Conservation (phyloP, 2,888 invertebrate genomes). For the Euspilapteryx auroguttella region DNA sequence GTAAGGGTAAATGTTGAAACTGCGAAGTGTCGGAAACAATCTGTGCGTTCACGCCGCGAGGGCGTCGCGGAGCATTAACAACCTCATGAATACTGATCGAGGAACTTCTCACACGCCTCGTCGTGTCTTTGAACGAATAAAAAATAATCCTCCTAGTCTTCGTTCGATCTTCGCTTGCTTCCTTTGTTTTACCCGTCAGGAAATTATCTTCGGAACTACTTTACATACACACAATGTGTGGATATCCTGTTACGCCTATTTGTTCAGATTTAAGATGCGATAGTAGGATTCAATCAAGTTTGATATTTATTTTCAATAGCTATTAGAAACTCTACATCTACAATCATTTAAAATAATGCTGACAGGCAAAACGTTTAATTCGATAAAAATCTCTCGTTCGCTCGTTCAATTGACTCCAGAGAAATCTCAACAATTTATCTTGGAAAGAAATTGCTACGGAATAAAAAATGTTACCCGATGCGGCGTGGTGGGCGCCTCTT, state of each 20-base stretch:
- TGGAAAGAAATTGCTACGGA: constrained; percentile 11
- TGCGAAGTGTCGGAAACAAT: neutral
- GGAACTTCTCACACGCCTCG: neutral
- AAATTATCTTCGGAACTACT: too few species aligned
- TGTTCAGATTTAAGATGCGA: too few species aligned
- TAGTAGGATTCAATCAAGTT: too few species aligned
- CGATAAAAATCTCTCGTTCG: constrained; percentile 5
- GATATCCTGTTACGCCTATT: too few species aligned
- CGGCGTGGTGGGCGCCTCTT: constrained; percentile 28
- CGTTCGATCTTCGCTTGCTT: too few species aligned
- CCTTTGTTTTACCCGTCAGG: too few species aligned
- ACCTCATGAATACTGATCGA: constrained; percentile 45
- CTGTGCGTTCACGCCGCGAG: neutral
- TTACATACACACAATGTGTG: too few species aligned
- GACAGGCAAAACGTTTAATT: constrained; percentile 1
- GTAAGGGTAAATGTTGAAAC: neutral
- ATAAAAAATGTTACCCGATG: constrained; percentile 23
- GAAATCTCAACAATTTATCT: constrained; percentile 9
- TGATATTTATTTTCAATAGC: too few species aligned
- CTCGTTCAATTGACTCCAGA: constrained; percentile 6
- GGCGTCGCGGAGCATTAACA: constrained; percentile 28
- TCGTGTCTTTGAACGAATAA: too few species aligned
- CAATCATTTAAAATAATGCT: neutral
- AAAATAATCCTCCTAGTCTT: too few species aligned
- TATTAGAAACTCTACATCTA: neutral